phyloP scores from a whole-genome alignment of 2,888 invertebrate species.

The Hirtodrosophila histrioides region DNA sequence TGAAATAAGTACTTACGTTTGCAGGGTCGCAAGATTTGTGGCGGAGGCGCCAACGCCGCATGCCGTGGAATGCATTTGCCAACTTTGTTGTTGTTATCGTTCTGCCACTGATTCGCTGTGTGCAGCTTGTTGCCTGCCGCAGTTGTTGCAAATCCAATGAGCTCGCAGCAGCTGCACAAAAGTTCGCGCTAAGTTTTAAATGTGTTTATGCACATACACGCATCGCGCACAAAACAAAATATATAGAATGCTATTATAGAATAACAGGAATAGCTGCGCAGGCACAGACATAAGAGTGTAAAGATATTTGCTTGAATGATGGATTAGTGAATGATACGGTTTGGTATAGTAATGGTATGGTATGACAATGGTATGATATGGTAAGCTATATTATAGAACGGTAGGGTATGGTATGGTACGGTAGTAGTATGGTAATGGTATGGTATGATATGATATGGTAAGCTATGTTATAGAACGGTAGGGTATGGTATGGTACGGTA shows the following conservation, averaged over 20 bases:
- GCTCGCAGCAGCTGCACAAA: slow-evolving; percentile 33
- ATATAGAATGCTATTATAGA: background rate
- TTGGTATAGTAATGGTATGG: background rate
- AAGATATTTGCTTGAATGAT: background rate
- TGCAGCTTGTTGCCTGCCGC: slow-evolving; percentile 16
- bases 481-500: too few relatives aligned
- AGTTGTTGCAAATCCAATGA: slow-evolving; percentile 27
- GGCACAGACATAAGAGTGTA: background rate
- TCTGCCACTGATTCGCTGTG: slow-evolving; percentile 21
- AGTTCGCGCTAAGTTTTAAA: slow-evolving; percentile 38
- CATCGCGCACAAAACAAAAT: slow-evolving; percentile 29
- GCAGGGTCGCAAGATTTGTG: slow-evolving; percentile 66
- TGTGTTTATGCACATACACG: slow-evolving; percentile 46
- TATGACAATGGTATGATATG: background rate
- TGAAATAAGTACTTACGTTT: slow-evolving; percentile 67
- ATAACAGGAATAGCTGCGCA: background rate
- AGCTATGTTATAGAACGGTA: too few relatives aligned
- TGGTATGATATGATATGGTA: background rate
- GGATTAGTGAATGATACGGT: slow-evolving; percentile 5
- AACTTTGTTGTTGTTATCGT: slow-evolving; percentile 53
- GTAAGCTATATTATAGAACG: too few relatives aligned
- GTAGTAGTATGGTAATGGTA: background rate
- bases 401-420: too few relatives aligned
- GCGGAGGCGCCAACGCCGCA: slow-evolving; percentile 80
- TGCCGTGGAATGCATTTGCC: slow-evolving; percentile 82